Base-by-base conservation (phyloP, 2,113 vertebrate species). In the Corapipo altera region DNA sequence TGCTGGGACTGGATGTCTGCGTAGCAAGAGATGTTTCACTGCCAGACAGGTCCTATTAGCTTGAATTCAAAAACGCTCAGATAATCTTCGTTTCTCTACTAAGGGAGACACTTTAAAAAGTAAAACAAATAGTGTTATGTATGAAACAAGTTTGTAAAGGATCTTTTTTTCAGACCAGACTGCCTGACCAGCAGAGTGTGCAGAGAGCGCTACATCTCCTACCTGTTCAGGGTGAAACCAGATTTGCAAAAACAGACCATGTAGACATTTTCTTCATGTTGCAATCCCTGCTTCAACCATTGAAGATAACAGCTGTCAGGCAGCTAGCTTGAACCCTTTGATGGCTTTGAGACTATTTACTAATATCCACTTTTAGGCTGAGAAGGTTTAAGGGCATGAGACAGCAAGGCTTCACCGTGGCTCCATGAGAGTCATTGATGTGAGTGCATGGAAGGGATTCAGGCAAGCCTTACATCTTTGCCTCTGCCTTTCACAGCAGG, bases 381-480 rank as follows among this genome's bases (percentile, higher is more conserved):
- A 58, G 75, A 8, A 27, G 54, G 3, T 39, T 90, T 76, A 46
- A 83, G 55, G 32, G 14, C 23, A 30, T 0, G 2, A 85, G 75
- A 76, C 76, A 86, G 11, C 1, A 5, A 86, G 65, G 39, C 26
- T 90, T 71, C 66, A 41, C 5, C 6, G 46, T 66, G 18, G 49
- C 23, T 85, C 64, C 54, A 35, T 3, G 9, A 27, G n/a, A 54
- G 6, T 94, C 46, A 22, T 43, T 0, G 1, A 28, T 3, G 0
- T 32, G 18, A 57, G 28, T 22, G 11, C 48, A 23, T 7, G 35
- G n/a, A 19, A 79, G 28, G 28, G 22, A 20, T 43, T 28, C 37
- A 75, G 73, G 30, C 28, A 85, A 93, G 15, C 15, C 14, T 17
- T 5, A 8, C 0, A 0, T 62, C 37, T 76, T 55, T 81, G 15